Conservation (phyloP, 2,888 invertebrate genomes). For the Timandra comae region DNA sequence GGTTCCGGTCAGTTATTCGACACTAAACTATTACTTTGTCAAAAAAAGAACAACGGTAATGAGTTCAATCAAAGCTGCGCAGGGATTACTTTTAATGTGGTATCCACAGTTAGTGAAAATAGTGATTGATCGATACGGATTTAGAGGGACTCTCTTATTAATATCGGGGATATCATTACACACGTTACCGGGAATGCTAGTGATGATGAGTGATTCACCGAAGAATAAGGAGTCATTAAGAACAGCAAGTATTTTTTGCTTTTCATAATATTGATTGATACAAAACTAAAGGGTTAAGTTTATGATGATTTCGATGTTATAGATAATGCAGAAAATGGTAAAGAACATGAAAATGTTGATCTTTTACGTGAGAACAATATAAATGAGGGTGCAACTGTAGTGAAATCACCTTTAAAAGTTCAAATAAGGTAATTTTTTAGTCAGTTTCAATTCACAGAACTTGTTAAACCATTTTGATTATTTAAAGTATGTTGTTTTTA, state of each 20-base stretch:
- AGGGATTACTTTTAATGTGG: constrained; percentile 75
- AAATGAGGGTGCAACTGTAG: too few species aligned
- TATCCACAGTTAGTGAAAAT: constrained; percentile 75
- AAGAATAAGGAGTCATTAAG: constrained; percentile 39
- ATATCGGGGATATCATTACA: constrained; percentile 78
- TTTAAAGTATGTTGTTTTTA: too few species aligned
- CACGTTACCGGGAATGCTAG: constrained; percentile 74
- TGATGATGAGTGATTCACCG: constrained; percentile 42
- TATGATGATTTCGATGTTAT: constrained; percentile 24
- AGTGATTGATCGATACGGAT: constrained; percentile 74
- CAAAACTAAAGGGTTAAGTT: constrained; percentile 11
- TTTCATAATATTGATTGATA: constrained; percentile 12
- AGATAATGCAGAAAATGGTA: constrained; percentile 36
- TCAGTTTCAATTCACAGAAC: too few species aligned
- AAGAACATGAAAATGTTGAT: constrained; percentile 35
- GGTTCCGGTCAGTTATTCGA: constrained; percentile 78
- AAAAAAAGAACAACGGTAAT: constrained; percentile 78
- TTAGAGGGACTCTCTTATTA: constrained; percentile 78
- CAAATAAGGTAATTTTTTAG: too few species aligned
- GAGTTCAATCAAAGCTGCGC: constrained; percentile 78
- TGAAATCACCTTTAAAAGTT: too few species aligned
- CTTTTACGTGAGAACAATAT: constrained; percentile 23
- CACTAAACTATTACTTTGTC: constrained; percentile 79
- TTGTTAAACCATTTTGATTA: too few species aligned
- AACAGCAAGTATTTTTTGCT: constrained; percentile 60